Percentiles rank a stretch among this genome's conserved stretches.
phyloP scores from a whole-genome alignment of 2,888 invertebrate genomes.

The Aphodius granarius region DNA sequence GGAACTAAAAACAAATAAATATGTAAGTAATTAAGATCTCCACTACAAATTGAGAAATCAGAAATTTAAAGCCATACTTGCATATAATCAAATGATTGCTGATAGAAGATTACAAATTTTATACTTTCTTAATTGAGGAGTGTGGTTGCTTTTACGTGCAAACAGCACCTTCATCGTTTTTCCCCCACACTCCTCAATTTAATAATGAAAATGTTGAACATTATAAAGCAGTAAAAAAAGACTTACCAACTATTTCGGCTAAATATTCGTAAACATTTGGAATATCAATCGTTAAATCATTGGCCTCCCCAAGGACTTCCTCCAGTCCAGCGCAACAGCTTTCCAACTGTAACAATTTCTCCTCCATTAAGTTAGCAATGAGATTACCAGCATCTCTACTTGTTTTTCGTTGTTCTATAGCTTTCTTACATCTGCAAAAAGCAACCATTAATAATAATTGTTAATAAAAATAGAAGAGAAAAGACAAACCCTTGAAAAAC shows the following conservation, averaged over 20 bases:
- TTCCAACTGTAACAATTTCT: background rate
- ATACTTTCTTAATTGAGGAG: too few species aligned
- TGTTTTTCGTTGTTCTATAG: background rate
- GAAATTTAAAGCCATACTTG: too few species aligned
- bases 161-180: too few species aligned
- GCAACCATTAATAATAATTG: too few species aligned
- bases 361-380: background rate
- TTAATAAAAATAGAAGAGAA: background rate
- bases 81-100: conserved; percentile 43
- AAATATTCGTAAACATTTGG: background rate
- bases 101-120: too few species aligned
- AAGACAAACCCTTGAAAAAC: background rate
- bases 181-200: too few species aligned
- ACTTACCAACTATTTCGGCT: background rate
- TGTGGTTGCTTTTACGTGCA: too few species aligned
- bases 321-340: background rate
- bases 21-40: too few species aligned
- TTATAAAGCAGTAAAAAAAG: background rate
- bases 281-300: background rate
- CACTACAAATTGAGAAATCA: too few species aligned
- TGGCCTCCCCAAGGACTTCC: background rate
- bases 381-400: background rate
- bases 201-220: too few species aligned
- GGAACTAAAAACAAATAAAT: background rate
- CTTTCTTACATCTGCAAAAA: conserved; percentile 18